Evolutionary conservation across 2,113 vertebrate species (phyloP).

Genomic region (Nycticryphes semicollaris): DNA sequence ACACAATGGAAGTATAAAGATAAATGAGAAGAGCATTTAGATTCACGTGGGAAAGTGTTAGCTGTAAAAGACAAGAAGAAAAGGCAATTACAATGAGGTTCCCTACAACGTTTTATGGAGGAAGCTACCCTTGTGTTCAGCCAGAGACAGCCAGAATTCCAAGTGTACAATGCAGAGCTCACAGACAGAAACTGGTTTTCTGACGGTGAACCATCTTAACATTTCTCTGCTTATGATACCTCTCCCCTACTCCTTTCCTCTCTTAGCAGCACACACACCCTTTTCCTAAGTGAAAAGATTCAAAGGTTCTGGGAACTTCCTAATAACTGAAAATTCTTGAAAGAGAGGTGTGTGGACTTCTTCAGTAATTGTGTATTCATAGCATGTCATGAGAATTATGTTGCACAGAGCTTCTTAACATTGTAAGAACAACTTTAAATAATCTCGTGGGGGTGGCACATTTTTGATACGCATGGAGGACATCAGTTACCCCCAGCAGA

Average conservation of each 20-base stretch:
- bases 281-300: neutral
- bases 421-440: neutral
- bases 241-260: neutral
- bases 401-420: neutral
- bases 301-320: neutral
- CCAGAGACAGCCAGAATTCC: neutral
- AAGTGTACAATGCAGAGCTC: neutral
- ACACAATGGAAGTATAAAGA: neutral
- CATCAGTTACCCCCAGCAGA: neutral
- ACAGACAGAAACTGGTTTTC: neutral
- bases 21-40: neutral
- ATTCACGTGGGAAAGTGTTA: neutral
- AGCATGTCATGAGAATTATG: neutral
- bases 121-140: neutral
- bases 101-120: neutral
- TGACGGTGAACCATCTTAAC: neutral
- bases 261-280: neutral
- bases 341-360: neutral
- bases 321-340: neutral
- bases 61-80: neutral
- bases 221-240: neutral
- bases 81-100: neutral
- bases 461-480: neutral
- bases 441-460: neutral
- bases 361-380: neutral